A percentile compares a stretch with the other conserved stretches of the same genome.
These are phyloP conservation scores for Leptosomus discolor DNA, from an alignment of 2,113 vertebrate species.

Conservation along the genomic window DNA sequence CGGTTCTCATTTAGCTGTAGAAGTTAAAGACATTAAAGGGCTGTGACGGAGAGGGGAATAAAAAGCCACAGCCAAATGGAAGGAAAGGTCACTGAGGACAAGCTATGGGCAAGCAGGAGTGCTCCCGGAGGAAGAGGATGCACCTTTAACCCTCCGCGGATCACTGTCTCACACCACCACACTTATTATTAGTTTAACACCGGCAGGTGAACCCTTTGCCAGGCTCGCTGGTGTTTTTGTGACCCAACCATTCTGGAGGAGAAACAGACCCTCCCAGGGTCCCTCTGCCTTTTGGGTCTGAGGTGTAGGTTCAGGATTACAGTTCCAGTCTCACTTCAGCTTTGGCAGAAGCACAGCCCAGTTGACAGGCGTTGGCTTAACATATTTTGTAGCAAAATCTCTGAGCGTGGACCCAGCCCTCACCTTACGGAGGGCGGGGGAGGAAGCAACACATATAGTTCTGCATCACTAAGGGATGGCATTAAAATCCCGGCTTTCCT, in stretches of 20 bases:
- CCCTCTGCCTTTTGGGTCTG: background rate
- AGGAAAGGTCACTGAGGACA: slow-evolving; percentile 64
- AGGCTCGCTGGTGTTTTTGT: background rate
- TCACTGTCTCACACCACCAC: slow-evolving; percentile 24
- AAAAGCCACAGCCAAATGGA: slow-evolving; percentile 48
- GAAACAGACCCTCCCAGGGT: background rate
- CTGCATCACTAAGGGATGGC: background rate
- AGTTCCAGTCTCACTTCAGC: background rate
- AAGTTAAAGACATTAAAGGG: slow-evolving; percentile 63
- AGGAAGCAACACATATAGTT: fast-evolving
- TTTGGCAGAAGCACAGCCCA: background rate
- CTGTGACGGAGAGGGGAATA: slow-evolving; percentile 27
- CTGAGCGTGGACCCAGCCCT: fast-evolving
- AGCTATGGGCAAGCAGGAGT: slow-evolving; percentile 46
- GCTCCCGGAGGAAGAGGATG: slow-evolving; percentile 23
- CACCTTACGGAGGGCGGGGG: background rate
- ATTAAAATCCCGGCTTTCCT: background rate
- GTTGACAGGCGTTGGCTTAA: too few relatives aligned
- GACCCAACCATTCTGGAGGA: background rate
- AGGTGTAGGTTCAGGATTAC: background rate
- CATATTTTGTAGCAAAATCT: fast-evolving
- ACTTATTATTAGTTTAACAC: slow-evolving; percentile 70
- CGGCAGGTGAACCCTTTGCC: slow-evolving; percentile 61
- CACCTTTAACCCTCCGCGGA: slow-evolving; percentile 51
- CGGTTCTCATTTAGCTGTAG: slow-evolving; percentile 78